phyloP scores from a whole-genome alignment of 2,113 vertebrate species.

The Lathamus discolor region DNA sequence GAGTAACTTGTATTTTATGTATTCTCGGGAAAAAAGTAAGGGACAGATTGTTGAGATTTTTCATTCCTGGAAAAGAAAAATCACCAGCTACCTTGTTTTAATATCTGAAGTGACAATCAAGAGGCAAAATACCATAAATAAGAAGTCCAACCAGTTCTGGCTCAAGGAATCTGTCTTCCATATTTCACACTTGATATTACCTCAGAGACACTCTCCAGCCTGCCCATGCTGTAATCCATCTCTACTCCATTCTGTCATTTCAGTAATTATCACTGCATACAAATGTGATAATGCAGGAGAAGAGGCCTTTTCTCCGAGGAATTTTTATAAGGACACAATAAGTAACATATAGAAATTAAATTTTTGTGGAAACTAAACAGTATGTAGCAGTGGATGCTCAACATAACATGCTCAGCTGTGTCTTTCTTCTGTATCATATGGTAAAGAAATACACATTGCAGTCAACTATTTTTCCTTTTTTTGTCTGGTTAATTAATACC shows the following conservation, averaged over 20 bases:
- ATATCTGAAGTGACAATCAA: neutral
- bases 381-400: neutral
- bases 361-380: neutral
- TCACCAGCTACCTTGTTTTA: neutral
- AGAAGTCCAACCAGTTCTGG: neutral
- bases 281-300: neutral
- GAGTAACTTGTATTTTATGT: neutral
- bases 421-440: neutral
- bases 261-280: constrained; percentile 26
- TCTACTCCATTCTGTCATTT: neutral
- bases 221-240: neutral
- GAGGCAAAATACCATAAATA: neutral
- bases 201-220: neutral
- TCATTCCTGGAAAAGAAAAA: neutral
- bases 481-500: neutral
- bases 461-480: neutral
- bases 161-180: neutral
- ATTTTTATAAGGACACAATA: neutral
- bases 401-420: neutral
- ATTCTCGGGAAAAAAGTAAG: neutral
- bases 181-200: neutral
- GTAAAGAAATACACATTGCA: neutral
- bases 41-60: neutral
- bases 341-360: neutral
- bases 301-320: neutral